Percentiles rank a stretch among this genome's conserved stretches.
phyloP scores from a whole-genome alignment of 2,113 vertebrate genomes.

The Oreocharis arfaki region DNA sequence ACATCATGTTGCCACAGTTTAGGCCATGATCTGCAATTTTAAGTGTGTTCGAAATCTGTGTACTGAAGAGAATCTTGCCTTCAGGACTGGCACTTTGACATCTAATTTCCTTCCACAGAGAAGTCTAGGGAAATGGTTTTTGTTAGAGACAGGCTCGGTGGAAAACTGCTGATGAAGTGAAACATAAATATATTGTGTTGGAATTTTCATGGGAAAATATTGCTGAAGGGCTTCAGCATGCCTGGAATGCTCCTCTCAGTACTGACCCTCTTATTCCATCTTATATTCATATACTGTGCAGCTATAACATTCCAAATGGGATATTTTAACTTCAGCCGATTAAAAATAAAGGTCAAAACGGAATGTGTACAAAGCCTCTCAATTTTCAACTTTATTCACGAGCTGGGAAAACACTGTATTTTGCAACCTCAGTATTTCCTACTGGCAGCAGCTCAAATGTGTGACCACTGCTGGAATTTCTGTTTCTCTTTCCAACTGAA shows the following conservation, averaged over 20 bases:
- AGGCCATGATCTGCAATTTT: background rate
- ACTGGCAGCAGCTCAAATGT: background rate
- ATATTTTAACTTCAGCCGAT: background rate
- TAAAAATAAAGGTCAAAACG: background rate
- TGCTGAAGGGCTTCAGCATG: background rate
- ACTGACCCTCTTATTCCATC: background rate
- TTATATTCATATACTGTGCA: background rate
- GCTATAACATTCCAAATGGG: background rate
- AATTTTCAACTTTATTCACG: background rate
- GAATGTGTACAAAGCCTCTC: background rate
- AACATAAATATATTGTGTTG: conserved; percentile 19
- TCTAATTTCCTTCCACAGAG: background rate
- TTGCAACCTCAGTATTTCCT: conserved; percentile 43
- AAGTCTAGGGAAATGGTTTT: background rate
- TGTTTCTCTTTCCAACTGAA: background rate
- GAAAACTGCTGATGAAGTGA: conserved; percentile 36
- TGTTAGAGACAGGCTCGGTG: background rate
- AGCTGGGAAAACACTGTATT: conserved; percentile 15
- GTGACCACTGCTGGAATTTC: conserved; percentile 32
- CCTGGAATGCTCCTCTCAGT: background rate
- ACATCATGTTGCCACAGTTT: background rate
- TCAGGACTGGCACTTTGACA: conserved; percentile 14
- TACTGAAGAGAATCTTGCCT: background rate
- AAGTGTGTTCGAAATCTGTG: background rate
- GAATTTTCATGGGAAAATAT: conserved; percentile 35